Base-by-base conservation (phyloP, 1,140 invertebrate species). In the Drosophila watanabei region DNA sequence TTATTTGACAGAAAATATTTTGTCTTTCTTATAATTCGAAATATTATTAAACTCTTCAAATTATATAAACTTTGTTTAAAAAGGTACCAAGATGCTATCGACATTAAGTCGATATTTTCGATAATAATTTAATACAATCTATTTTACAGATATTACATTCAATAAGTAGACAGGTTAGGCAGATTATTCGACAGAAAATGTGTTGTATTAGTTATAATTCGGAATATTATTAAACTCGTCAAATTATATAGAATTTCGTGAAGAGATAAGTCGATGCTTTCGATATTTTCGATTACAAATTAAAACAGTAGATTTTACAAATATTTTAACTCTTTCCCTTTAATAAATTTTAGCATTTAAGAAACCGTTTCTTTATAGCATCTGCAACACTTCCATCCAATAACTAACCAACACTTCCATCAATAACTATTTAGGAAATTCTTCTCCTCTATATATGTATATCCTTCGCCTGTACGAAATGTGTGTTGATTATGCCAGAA, bases 401-500 rank as follows among this genome's bases (percentile, higher is more conserved):
- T 28, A 49, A 16, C 24, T 24, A 49, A 16, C 4, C 43, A n/a
- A 20, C 33, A 20, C 14, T 56, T 35, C n/a, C 10, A 20, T 10
- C 18, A 20, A 37, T 37, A 37, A 37, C 18, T 56, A 56, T 24
- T 56, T 24, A 37, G 20, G 2, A 37, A 18, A 56, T 37, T 10
- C 18, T 37, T 56, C 20, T 16, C 14, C 14, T 33, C 30, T 7
- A n/a, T n/a, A 14, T 33, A 14, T 54, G 7, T 18, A 52, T n/a
- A 32, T 52, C 1, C n/a, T 33, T 16, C 2, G 54, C 9, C 35
- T 24, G 20, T 20, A 39, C 33, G 39, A 39, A 56, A 24, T 45
- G 57, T 61, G 32, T 58, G 64, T 75, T 80, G 64, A 80, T 80
- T 69, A 80, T 75, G 66, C 58, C 52, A 68, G 62, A 71, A 79